Evolutionary conservation across 1,140 invertebrate genomes (phyloP).

Genomic region (Pentalonia nigronervosa): DNA sequence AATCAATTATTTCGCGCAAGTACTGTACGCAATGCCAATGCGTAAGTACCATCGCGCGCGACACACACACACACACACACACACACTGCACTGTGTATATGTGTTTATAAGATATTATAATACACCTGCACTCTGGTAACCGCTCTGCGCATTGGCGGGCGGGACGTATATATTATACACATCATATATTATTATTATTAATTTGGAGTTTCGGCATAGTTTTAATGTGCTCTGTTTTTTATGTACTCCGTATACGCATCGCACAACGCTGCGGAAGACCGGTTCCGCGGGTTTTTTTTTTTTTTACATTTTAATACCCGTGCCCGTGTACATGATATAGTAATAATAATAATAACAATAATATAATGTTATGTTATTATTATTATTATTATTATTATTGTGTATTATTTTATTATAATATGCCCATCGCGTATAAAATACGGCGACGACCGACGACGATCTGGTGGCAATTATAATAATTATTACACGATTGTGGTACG

Average conservation of each 20-base stretch:
- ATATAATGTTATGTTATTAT: neutral
- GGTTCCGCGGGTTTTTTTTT: neutral
- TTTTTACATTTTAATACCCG: neutral
- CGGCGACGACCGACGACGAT: neutral
- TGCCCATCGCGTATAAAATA: neutral
- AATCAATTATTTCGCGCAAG: slow-evolving; percentile 16
- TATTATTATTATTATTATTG: neutral
- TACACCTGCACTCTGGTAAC: neutral
- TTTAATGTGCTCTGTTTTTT: no score
- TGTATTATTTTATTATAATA: slow-evolving; percentile 10
- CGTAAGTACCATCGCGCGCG: neutral
- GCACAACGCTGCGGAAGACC: neutral
- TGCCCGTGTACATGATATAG: neutral
- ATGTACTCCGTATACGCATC: no score
- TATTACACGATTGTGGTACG: neutral
- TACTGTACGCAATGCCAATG: neutral
- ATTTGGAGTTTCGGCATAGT: neutral
- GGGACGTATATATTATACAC: no score
- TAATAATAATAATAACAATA: neutral
- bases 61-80: no score
- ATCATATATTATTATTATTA: neutral
- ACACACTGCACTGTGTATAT: neutral
- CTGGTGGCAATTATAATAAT: slow-evolving; percentile 14
- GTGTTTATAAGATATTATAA: neutral
- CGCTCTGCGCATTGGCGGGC: neutral